Percentiles rank a stretch among this genome's conserved stretches.
Evolutionary conservation across 2,888 invertebrate species (phyloP).

Genomic region (Portevinia maculata): DNA sequence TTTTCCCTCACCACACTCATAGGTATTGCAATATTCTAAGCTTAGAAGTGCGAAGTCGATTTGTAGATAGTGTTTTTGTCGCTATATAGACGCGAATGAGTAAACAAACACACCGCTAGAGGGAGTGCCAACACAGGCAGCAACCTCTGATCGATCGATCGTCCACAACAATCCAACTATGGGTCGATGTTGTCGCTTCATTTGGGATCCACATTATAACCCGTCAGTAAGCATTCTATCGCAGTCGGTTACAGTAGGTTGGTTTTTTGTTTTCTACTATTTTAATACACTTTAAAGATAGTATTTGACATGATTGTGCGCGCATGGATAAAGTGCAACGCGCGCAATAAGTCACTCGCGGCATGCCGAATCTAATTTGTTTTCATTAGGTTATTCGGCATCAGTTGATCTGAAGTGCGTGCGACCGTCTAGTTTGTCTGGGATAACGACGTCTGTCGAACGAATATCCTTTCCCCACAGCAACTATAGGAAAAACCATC

Average conservation of each 20-base stretch:
- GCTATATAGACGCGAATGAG: constrained; percentile 18
- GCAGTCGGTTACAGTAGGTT: constrained; percentile 72
- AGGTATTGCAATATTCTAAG: constrained; percentile 63
- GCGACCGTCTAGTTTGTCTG: constrained; percentile 8
- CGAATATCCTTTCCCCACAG: not conserved
- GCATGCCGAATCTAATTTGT: constrained; percentile 25
- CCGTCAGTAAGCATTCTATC: constrained; percentile 70
- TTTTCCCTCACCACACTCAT: constrained; percentile 17
- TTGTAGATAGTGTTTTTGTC: constrained; percentile 23
- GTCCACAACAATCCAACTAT: constrained; percentile 40
- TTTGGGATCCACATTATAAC: constrained; percentile 62
- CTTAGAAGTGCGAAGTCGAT: constrained; percentile 34
- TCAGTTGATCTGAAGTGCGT: constrained; percentile 37
- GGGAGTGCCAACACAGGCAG: constrained; percentile 45
- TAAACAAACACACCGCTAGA: constrained; percentile 56
- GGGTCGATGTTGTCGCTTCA: constrained; percentile 60
- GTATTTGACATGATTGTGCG: constrained; percentile 1
- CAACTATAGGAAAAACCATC: constrained; percentile 40
- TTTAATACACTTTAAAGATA: constrained; percentile 2
- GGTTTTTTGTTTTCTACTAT: constrained; percentile 18
- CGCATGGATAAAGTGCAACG: constrained; percentile 26
- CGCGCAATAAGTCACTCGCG: constrained; percentile 36
- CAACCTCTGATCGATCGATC: constrained; percentile 61
- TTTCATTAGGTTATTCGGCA: not conserved
- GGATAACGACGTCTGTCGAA: constrained; percentile 6